A percentile compares a stretch with the other conserved stretches of the same genome.
Conservation (phyloP, 2,888 invertebrate species). For the Synergus itoensis region DNA sequence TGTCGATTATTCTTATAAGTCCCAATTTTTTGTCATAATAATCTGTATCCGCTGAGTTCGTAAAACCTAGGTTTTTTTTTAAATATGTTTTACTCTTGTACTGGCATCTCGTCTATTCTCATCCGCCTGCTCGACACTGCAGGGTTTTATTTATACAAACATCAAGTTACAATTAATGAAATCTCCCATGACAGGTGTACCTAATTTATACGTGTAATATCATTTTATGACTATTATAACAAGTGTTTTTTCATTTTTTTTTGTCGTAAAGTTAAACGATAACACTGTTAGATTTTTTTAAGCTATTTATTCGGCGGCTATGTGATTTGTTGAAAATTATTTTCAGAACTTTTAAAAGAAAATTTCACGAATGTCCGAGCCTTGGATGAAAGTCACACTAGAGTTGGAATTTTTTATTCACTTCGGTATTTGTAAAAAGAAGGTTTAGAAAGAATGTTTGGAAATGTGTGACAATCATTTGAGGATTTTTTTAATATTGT, state of each 20-base stretch:
- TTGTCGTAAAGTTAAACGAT: constrained; percentile 43
- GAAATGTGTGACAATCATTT: constrained; percentile 20
- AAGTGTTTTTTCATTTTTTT: constrained; percentile 40
- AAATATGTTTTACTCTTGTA: constrained; percentile 51
- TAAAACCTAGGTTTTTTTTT: constrained; percentile 49
- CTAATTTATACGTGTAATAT: constrained; percentile 44
- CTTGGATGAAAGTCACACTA: constrained; percentile 28
- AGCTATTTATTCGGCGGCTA: constrained; percentile 69
- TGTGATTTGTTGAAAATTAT: constrained; percentile 67
- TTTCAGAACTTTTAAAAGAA: constrained; percentile 50
- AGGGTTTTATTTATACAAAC: constrained; percentile 56
- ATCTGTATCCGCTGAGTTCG: constrained; percentile 49
- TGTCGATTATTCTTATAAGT: constrained; percentile 38
- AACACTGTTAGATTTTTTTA: constrained; percentile 64
- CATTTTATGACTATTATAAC: constrained; percentile 38
- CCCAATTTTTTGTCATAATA: constrained; percentile 41
- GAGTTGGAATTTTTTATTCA: constrained; percentile 11
- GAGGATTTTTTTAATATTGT: constrained; percentile 22
- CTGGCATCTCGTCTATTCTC: constrained; percentile 44
- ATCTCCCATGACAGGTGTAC: constrained; percentile 49
- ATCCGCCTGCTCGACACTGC: constrained; percentile 42
- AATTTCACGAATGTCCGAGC: constrained; percentile 16
- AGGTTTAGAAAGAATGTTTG: constrained; percentile 31
- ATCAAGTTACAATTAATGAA: constrained; percentile 48
- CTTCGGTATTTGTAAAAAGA: constrained; percentile 40